Evolutionary conservation across 2,113 vertebrate genomes (phyloP).

Genomic region (Thryonomys swinderianus): DNA sequence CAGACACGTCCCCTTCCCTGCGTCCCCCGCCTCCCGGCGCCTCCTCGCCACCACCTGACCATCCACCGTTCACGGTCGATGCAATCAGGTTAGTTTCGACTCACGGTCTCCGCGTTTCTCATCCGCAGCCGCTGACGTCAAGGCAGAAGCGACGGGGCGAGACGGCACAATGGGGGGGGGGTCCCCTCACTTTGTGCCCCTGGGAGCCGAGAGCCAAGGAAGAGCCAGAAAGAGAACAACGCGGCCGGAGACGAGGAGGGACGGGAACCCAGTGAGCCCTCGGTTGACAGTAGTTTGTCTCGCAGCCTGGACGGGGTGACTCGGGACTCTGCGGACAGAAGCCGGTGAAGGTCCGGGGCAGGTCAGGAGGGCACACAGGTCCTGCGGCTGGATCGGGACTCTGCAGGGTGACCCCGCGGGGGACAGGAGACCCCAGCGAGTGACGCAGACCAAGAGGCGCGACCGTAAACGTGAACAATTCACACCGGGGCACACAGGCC

Average conservation of each 20-base stretch:
- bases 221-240: neutral
- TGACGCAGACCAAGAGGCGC: neutral
- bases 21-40: neutral
- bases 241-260: too few relatives aligned
- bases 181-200: neutral
- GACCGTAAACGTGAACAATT: neutral
- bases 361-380: neutral
- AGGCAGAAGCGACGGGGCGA: neutral
- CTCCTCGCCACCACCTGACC: neutral
- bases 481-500: neutral
- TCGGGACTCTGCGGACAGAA: neutral
- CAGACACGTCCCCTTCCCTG: neutral
- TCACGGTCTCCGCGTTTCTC: neutral
- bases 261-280: neutral
- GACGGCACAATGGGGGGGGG: neutral
- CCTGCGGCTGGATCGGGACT: rapidly evolving
- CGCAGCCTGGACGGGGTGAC: too few relatives aligned
- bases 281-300: too few relatives aligned
- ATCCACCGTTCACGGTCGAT: neutral
- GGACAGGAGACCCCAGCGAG: neutral
- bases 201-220: neutral
- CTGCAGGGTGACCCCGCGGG: neutral
- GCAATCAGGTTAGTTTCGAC: neutral
- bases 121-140: neutral
- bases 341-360: neutral